phyloP scores from a whole-genome alignment of 2,113 vertebrate genomes.

The Xerus inauris region DNA sequence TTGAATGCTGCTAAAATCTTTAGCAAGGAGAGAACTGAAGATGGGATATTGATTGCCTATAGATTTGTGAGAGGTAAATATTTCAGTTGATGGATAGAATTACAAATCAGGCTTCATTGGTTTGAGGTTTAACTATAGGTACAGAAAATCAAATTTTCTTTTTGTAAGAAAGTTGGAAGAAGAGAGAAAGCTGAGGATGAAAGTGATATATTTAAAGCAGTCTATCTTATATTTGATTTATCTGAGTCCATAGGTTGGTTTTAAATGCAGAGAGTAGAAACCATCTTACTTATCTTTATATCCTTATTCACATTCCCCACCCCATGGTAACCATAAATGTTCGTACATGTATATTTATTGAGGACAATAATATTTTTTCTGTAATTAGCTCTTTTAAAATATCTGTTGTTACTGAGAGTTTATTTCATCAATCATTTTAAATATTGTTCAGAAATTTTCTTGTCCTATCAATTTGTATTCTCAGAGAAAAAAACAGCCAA shows the following conservation, averaged over 20 bases:
- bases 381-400: conserved; percentile 50
- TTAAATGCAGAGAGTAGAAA: background rate
- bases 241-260: background rate
- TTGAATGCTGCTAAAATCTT: background rate
- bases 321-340: background rate
- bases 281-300: background rate
- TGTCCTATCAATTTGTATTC: background rate
- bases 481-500: background rate
- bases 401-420: background rate
- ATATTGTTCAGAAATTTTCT: background rate
- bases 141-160: background rate
- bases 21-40: conserved; percentile 1
- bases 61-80: background rate
- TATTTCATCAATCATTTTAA: conserved; percentile 32
- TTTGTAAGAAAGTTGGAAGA: background rate
- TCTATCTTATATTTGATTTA: background rate
- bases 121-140: background rate
- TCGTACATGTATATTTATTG: background rate
- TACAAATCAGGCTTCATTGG: background rate
- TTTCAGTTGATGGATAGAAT: background rate
- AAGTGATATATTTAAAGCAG: background rate
- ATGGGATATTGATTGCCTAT: background rate
- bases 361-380: background rate
- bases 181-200: background rate
- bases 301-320: background rate